Percentiles rank a stretch among this genome's conserved stretches.
Evolutionary conservation across 2,888 invertebrate genomes (phyloP).

Genomic region (Mythimna albipuncta): DNA sequence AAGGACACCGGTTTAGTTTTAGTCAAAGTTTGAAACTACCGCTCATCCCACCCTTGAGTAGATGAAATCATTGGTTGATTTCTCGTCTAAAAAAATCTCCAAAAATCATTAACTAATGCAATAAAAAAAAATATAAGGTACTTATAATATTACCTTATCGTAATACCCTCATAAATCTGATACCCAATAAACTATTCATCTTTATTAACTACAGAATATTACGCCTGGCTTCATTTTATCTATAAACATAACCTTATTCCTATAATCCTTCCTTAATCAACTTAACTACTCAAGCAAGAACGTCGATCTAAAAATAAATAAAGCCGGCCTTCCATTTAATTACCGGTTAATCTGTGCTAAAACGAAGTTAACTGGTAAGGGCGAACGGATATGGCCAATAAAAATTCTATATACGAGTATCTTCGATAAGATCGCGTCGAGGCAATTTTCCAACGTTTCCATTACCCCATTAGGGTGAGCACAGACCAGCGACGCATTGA

Average conservation of each 20-base stretch:
- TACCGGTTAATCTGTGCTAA: constrained; percentile 46
- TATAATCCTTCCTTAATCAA: constrained; percentile 32
- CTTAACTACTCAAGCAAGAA: constrained; percentile 15
- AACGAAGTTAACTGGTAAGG: constrained; percentile 41
- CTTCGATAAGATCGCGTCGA: constrained; percentile 46
- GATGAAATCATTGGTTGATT: too few relatives aligned
- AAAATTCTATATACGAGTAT: constrained; percentile 53
- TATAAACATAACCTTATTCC: constrained; percentile 16
- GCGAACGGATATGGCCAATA: constrained; percentile 53
- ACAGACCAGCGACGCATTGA: constrained; percentile 37
- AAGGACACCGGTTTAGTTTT: too few relatives aligned
- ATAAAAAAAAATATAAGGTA: neutral
- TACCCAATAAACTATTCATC: neutral
- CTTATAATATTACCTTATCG: neutral
- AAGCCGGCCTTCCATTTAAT: constrained; percentile 47
- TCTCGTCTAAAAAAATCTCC: too few relatives aligned
- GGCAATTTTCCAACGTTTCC: constrained; percentile 64
- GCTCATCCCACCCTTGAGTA: too few relatives aligned
- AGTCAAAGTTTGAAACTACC: too few relatives aligned
- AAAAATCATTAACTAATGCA: too few relatives aligned
- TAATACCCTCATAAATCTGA: neutral
- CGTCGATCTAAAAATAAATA: constrained; percentile 48
- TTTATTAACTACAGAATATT: constrained; percentile 35
- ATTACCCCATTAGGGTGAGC: constrained; percentile 52
- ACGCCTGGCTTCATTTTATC: neutral